These are phyloP conservation scores for Myxocyprinus asiaticus DNA, from an alignment of 2,113 vertebrate species.

Conservation along the genomic window DNA sequence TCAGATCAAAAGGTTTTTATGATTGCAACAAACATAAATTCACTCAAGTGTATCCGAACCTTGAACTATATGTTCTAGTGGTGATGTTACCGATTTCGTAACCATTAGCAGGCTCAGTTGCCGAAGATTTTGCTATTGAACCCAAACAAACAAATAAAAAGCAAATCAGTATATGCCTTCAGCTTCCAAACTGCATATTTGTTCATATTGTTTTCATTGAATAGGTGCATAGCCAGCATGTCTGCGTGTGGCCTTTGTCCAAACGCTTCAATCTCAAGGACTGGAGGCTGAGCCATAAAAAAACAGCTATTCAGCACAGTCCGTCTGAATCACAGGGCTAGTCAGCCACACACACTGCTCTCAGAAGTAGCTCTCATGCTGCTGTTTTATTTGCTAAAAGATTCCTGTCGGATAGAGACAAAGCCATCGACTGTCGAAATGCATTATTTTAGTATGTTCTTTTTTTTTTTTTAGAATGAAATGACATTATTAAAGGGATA, in stretches of 20 bases:
- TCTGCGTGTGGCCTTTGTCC: slow-evolving; percentile 31
- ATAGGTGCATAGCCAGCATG: slow-evolving; percentile 17
- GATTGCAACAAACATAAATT: no score
- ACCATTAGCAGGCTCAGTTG: background rate
- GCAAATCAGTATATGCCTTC: background rate
- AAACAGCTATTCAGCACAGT: slow-evolving; percentile 56
- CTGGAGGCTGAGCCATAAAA: slow-evolving; percentile 51
- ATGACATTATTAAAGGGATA: background rate
- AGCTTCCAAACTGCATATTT: slow-evolving; percentile 4
- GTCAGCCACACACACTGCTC: slow-evolving; percentile 44
- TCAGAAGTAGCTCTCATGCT: slow-evolving; percentile 12
- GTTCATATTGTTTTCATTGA: slow-evolving; percentile 6
- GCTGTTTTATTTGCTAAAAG: slow-evolving; percentile 33
- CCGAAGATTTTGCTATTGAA: background rate
- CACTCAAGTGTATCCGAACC: no score
- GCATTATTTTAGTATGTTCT: slow-evolving; percentile 41
- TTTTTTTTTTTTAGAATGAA: background rate
- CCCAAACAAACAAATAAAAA: background rate
- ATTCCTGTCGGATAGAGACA: slow-evolving; percentile 8
- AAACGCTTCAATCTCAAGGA: slow-evolving; percentile 13
- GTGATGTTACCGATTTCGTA: background rate
- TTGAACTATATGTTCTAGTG: no score
- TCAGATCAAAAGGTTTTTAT: no score
- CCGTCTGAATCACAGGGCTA: slow-evolving; percentile 60
- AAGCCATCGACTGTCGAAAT: slow-evolving; percentile 1